These are phyloP conservation scores for Sympetrum striolatum DNA, from an alignment of 2,888 invertebrate genomes.

Conservation along the genomic window DNA sequence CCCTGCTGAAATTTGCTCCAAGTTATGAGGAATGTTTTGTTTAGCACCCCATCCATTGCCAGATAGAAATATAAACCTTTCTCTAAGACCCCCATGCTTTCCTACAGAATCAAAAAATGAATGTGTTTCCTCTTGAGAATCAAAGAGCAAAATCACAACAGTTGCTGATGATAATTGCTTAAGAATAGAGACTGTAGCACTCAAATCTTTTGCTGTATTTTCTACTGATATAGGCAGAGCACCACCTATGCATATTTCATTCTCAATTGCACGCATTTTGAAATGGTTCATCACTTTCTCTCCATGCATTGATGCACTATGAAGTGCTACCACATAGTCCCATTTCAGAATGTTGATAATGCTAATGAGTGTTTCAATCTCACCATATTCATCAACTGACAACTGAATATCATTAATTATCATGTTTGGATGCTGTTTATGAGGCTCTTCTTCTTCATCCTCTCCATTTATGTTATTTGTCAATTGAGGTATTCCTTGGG, in stretches of 20 bases:
- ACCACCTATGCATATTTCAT: conserved; percentile 23
- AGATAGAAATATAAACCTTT: conserved; percentile 52
- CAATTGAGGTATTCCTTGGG: conserved; percentile 55
- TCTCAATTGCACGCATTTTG: neutral
- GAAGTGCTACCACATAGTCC: conserved; percentile 44
- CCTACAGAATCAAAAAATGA: conserved; percentile 55
- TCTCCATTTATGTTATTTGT: conserved; percentile 53
- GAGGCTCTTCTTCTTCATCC: conserved; percentile 9
- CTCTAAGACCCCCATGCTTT: conserved; percentile 50
- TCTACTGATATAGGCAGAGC: neutral
- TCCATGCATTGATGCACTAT: conserved; percentile 38
- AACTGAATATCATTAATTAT: neutral
- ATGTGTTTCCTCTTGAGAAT: conserved; percentile 53
- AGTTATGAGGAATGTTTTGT: neutral
- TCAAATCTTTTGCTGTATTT: conserved; percentile 46
- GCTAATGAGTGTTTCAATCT: conserved; percentile 44
- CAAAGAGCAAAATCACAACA: conserved; percentile 56
- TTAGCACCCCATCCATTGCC: conserved; percentile 13
- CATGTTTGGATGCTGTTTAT: neutral
- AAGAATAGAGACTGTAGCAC: conserved; percentile 46
- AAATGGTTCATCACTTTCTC: neutral
- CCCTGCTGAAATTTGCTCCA: conserved; percentile 22
- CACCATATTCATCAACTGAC: conserved; percentile 10
- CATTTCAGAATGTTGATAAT: conserved; percentile 35
- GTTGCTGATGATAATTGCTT: conserved; percentile 47